These are phyloP conservation scores for Odontocerum albicorne DNA, from an alignment of 2,888 invertebrate species.

Conservation along the genomic window DNA sequence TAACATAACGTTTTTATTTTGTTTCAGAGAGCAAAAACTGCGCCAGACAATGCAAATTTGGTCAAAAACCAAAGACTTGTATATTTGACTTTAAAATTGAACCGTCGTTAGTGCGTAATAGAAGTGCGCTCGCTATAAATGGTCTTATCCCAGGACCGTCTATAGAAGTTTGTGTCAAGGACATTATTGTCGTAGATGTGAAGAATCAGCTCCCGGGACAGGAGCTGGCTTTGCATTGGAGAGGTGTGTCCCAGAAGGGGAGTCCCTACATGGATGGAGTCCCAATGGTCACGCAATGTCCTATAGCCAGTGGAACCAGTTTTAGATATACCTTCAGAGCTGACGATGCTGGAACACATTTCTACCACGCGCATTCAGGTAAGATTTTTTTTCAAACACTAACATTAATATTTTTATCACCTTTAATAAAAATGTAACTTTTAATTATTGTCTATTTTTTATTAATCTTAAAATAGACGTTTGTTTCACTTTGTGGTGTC, in stretches of 20 bases:
- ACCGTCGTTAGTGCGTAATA: conserved; percentile 45
- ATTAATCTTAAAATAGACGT: too few relatives aligned
- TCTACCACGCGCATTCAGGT: conserved; percentile 72
- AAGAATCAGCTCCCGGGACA: conserved; percentile 53
- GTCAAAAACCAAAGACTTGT: conserved; percentile 53
- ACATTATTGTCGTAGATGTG: conserved; percentile 73
- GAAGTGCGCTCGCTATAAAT: conserved; percentile 46
- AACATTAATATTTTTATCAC: too few relatives aligned
- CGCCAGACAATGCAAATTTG: conserved; percentile 55
- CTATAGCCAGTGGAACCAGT: conserved; percentile 66
- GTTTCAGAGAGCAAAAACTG: conserved; percentile 39
- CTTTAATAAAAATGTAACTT: too few relatives aligned
- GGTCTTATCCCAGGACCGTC: conserved; percentile 55
- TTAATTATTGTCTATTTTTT: too few relatives aligned
- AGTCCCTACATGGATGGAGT: conserved; percentile 77
- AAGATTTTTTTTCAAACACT: too few relatives aligned
- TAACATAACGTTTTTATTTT: neutral
- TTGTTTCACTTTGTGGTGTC: too few relatives aligned
- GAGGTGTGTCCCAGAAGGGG: conserved; percentile 63
- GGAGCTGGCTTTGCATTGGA: conserved; percentile 75
- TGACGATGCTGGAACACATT: conserved; percentile 67
- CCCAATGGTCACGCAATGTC: conserved; percentile 77
- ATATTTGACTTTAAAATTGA: conserved; percentile 49
- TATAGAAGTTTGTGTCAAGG: conserved; percentile 70
- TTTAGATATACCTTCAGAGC: conserved; percentile 74